Percentiles rank a stretch among this genome's conserved stretches.
These are phyloP conservation scores for Callitettix versicolor DNA, from an alignment of 1,140 invertebrate species.

Conservation along the genomic window DNA sequence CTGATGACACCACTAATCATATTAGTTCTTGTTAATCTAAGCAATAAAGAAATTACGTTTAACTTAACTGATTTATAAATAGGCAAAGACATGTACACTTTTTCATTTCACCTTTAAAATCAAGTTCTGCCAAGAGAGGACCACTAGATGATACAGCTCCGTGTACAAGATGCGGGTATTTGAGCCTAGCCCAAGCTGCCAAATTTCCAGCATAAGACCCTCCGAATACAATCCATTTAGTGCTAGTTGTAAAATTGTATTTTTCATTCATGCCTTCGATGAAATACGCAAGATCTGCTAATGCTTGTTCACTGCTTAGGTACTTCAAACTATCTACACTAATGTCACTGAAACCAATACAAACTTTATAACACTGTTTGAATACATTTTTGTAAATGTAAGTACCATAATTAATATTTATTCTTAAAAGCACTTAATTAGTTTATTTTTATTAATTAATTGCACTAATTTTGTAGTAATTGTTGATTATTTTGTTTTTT, in stretches of 20 bases:
- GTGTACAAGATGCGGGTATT: slow-evolving; percentile 82
- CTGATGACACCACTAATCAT: too few species aligned
- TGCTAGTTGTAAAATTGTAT: slow-evolving; percentile 45
- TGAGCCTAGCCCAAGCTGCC: slow-evolving; percentile 81
- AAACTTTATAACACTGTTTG: too few species aligned
- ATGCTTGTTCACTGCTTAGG: slow-evolving; percentile 74
- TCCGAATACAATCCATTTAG: slow-evolving; percentile 85
- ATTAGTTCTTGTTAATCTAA: not conserved
- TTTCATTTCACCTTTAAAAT: slow-evolving; percentile 72
- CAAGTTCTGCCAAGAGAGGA: slow-evolving; percentile 67
- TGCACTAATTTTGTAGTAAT: not conserved
- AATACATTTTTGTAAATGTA: too few species aligned
- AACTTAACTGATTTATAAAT: not conserved
- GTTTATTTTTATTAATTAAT: not conserved
- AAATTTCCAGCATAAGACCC: slow-evolving; percentile 86
- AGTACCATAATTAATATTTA: not conserved
- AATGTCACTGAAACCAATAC: slow-evolving; percentile 59
- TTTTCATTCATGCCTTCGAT: slow-evolving; percentile 53
- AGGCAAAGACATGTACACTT: not conserved
- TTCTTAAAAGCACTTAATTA: slow-evolving; percentile 1
- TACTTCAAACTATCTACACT: slow-evolving; percentile 67
- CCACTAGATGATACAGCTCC: slow-evolving; percentile 81
- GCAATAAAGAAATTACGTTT: not conserved
- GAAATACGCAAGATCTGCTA: slow-evolving; percentile 78
- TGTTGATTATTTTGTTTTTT: not conserved